These are phyloP conservation scores for Adineta ricciae DNA, from an alignment of 2,888 invertebrate species.

Conservation along the genomic window DNA sequence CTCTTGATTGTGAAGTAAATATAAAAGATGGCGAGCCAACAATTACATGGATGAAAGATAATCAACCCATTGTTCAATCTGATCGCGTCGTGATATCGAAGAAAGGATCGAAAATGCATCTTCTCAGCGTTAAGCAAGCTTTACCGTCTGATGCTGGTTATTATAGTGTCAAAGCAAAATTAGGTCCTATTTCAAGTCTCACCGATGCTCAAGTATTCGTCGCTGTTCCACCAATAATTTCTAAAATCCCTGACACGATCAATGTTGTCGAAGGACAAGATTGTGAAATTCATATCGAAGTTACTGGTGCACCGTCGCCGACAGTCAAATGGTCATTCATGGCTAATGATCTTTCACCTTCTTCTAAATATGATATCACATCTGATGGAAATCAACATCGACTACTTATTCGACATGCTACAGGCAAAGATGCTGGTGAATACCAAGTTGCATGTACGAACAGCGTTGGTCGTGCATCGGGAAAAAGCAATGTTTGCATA, in stretches of 20 bases:
- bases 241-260: not conserved
- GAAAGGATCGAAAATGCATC: slow-evolving; percentile 16
- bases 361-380: slow-evolving; percentile 67
- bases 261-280: slow-evolving; percentile 15
- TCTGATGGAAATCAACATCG: slow-evolving; percentile 58
- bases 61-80: not conserved
- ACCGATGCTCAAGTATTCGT: not conserved
- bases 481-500: not conserved
- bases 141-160: slow-evolving; percentile 29
- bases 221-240: not conserved
- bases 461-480: not conserved
- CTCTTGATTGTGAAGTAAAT: slow-evolving; percentile 19
- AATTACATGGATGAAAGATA: not conserved
- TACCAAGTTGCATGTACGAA: not conserved
- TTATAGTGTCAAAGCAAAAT: slow-evolving; percentile 26
- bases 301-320: not conserved
- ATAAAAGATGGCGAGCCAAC: not conserved
- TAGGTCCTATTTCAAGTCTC: not conserved
- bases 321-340: not conserved
- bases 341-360: slow-evolving; percentile 53
- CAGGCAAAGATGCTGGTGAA: not conserved
- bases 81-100: not conserved
- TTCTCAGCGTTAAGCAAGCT: slow-evolving; percentile 25
- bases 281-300: slow-evolving; percentile 3
- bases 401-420: not conserved